Evolutionary conservation across 2,113 vertebrate species (phyloP), one percentile per base, ranked within the genome.

Genomic region (Hemichromis elongatus): DNA sequence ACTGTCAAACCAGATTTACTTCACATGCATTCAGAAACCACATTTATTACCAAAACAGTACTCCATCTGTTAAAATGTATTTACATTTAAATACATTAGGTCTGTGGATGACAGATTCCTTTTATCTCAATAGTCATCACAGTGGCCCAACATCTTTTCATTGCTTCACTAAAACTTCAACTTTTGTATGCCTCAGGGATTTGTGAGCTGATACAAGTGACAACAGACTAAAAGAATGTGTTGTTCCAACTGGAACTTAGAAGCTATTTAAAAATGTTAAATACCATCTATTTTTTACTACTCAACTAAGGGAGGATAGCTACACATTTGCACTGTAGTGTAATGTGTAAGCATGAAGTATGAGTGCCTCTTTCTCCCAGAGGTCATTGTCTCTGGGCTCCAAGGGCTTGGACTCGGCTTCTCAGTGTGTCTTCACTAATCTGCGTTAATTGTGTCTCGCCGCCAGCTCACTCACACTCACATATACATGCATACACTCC

Each of bases 381-480:
- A 87, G 93, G 88, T 93, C 93, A 92, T 90, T 93, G 93, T 93
- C 89, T 92, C 68, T 82, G 66, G 86, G 88, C 88, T 92, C 90
- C 91, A 88, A 92, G 88, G 79, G 89, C 88, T 92, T 79, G 77
- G 21, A 80, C 86, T 92, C 88, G 90, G 90, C 84, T 88, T 90
- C 87, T 93, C 93, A 92, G 83, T 87, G 87, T 88, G 92, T 84
- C 91, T 93, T 93, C 91, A 87, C 91, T 94, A 94, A 94, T 94
- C 93, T 93, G 79, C 84, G 16, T 75, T 93, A 94, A 95, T 95
- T 92, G 92, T 95, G 93, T 91, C 86, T 92, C 89, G 66, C 86
- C 90, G 90, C 61, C 81, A 83, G 89, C 83, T 86, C 87, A 79
- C 87, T 85, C 86, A 52, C 77, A 80, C 63, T 86, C 86, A 55